A percentile compares a stretch with the other conserved stretches of the same genome.
Evolutionary conservation across 2,888 invertebrate species (phyloP).

Genomic region (Rhimphoctona megacephalus): DNA sequence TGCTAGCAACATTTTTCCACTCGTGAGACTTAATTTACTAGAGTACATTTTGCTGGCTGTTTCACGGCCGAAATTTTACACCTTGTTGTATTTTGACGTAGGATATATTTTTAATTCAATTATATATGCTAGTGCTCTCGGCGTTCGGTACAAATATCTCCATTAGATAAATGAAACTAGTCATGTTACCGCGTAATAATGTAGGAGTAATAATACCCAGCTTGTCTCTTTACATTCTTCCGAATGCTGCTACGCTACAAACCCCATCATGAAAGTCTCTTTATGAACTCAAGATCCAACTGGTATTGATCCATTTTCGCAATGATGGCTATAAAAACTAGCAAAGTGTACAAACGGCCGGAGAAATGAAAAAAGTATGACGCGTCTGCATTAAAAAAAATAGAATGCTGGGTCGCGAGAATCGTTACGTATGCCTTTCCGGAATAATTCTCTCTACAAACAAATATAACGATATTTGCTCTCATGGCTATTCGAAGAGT

Average conservation of each 20-base stretch:
- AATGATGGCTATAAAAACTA: slow-evolving; percentile 42
- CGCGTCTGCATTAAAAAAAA: slow-evolving; percentile 23
- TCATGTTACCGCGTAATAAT: neutral
- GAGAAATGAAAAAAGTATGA: slow-evolving; percentile 29
- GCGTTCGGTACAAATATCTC: slow-evolving; percentile 17
- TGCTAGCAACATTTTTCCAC: neutral
- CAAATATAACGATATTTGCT: slow-evolving; percentile 65
- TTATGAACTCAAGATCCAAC: neutral
- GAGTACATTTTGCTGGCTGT: neutral
- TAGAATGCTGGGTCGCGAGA: slow-evolving; percentile 17
- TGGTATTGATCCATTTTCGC: slow-evolving; percentile 42
- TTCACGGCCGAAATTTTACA: neutral
- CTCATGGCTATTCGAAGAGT: slow-evolving; percentile 23
- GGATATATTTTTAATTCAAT: slow-evolving; percentile 1
- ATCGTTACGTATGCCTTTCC: slow-evolving; percentile 41
- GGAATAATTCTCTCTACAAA: slow-evolving; percentile 66
- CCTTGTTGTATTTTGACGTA: neutral
- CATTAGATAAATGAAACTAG: slow-evolving; percentile 28
- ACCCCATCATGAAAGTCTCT: neutral
- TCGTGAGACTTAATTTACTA: neutral
- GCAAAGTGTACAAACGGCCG: neutral
- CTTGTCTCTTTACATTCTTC: neutral
- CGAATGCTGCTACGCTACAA: neutral
- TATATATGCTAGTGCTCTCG: neutral
- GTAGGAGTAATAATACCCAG: neutral